Evolutionary conservation across 1,140 invertebrate genomes (phyloP).

Genomic region (Goniozus legneri): DNA sequence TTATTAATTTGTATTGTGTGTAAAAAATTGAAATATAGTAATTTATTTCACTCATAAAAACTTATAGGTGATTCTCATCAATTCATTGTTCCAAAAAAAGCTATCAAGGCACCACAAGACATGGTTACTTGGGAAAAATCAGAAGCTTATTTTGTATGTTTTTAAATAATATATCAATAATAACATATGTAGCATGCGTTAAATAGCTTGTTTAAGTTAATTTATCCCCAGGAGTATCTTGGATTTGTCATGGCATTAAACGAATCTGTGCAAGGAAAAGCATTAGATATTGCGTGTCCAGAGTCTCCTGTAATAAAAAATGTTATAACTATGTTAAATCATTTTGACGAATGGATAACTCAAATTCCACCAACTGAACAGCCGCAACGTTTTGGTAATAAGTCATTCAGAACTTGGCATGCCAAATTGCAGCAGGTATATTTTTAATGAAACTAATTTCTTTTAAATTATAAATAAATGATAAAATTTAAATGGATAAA

Average conservation of each 20-base stretch:
- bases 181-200: conserved; percentile 6
- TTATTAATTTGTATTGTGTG: too few species aligned
- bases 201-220: conserved; percentile 13
- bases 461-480: conserved; percentile 4
- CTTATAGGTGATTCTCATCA: conserved; percentile 56
- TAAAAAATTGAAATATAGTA: too few species aligned
- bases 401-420: conserved; percentile 86
- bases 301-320: conserved; percentile 63
- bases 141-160: conserved; percentile 72
- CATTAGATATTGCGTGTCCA: conserved; percentile 63
- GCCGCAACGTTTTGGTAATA: conserved; percentile 95
- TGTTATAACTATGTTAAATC: conserved; percentile 69
- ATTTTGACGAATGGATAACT: conserved; percentile 72
- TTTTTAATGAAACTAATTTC: too few species aligned
- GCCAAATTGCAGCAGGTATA: conserved; percentile 76
- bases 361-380: conserved; percentile 89
- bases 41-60: too few species aligned
- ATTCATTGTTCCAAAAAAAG: conserved; percentile 66
- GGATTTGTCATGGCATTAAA: conserved; percentile 85
- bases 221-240: conserved; percentile 69
- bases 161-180: neutral
- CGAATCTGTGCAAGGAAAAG: conserved; percentile 78
- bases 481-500: neutral
- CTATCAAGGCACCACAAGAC: conserved; percentile 67
- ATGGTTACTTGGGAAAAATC: conserved; percentile 80